Percentiles rank a stretch among this genome's conserved stretches.
Conservation (phyloP, 2,888 invertebrate species). For the Ormyrus rosae region DNA sequence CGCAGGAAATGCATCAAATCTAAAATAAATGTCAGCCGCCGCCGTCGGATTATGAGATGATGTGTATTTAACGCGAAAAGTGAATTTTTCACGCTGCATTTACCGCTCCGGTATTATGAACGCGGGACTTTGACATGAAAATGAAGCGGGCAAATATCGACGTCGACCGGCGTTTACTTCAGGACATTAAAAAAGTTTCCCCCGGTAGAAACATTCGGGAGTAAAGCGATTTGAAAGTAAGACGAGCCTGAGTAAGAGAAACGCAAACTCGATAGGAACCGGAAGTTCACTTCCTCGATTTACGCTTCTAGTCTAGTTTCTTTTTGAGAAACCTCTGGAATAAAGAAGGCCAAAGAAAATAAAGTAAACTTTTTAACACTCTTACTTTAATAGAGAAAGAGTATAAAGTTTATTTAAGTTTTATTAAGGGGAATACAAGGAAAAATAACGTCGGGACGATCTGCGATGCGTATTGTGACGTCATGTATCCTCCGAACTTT, state of each 20-base stretch:
- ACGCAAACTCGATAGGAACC: neutral
- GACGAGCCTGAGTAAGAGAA: neutral
- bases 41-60: neutral
- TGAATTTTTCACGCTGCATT: neutral
- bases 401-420: neutral
- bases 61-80: neutral
- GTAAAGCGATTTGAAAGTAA: conserved; percentile 2
- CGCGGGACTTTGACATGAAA: neutral
- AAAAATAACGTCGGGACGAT: too few relatives aligned
- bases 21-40: neutral
- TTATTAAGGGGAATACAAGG: neutral
- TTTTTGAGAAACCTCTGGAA: neutral
- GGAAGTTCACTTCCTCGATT: neutral
- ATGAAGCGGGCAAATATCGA: neutral
- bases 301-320: neutral
- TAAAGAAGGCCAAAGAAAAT: neutral
- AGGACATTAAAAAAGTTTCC: neutral
- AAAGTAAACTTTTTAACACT: neutral
- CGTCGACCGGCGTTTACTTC: neutral
- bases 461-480: too few relatives aligned
- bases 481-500: too few relatives aligned
- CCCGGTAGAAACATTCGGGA: neutral
- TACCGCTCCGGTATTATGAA: neutral
- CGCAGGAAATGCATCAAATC: neutral
- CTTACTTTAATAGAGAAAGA: neutral